Percentiles rank a stretch among this genome's conserved stretches.
Evolutionary conservation across 1,140 invertebrate species (phyloP).

Genomic region (Pachyrhynchus sulphureomaculatus): DNA sequence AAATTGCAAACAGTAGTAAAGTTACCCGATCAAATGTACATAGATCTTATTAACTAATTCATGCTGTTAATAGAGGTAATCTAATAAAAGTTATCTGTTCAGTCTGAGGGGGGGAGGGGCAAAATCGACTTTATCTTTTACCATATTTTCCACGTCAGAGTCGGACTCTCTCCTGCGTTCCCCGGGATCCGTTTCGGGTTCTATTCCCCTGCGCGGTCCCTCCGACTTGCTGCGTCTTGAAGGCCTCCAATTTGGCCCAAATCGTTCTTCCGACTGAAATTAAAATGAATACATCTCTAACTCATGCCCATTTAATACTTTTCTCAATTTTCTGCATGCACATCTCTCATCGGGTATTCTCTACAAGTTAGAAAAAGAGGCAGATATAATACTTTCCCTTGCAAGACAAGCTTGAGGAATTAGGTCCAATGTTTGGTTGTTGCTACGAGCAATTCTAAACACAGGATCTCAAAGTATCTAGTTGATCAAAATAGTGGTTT

Average conservation of each 20-base stretch:
- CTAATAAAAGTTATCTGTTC: too few relatives aligned
- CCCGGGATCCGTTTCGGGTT: conserved; percentile 41
- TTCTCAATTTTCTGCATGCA: conserved; percentile 25
- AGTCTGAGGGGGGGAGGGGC: neutral
- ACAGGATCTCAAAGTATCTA: too few relatives aligned
- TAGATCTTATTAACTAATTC: neutral
- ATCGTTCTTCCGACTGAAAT: conserved; percentile 60
- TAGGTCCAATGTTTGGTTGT: too few relatives aligned
- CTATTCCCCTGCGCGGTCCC: conserved; percentile 59
- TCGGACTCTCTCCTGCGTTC: conserved; percentile 45
- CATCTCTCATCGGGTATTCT: conserved; percentile 21
- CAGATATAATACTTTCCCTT: neutral
- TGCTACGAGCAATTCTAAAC: too few relatives aligned
- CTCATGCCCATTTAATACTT: conserved; percentile 27
- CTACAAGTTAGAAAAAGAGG: conserved; percentile 13
- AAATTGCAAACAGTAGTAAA: too few relatives aligned
- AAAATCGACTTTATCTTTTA: conserved; percentile 39
- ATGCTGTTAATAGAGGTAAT: neutral
- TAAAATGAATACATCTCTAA: conserved; percentile 53
- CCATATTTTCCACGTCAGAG: conserved; percentile 50
- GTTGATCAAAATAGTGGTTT: too few relatives aligned
- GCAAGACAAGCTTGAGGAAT: too few relatives aligned
- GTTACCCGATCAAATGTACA: conserved; percentile 6
- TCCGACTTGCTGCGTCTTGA: conserved; percentile 71
- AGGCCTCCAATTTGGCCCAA: conserved; percentile 51